Percentiles rank a stretch among this genome's conserved stretches.
These are phyloP conservation scores for Pteria penguin DNA, from an alignment of 2,888 invertebrate genomes.

Conservation along the genomic window DNA sequence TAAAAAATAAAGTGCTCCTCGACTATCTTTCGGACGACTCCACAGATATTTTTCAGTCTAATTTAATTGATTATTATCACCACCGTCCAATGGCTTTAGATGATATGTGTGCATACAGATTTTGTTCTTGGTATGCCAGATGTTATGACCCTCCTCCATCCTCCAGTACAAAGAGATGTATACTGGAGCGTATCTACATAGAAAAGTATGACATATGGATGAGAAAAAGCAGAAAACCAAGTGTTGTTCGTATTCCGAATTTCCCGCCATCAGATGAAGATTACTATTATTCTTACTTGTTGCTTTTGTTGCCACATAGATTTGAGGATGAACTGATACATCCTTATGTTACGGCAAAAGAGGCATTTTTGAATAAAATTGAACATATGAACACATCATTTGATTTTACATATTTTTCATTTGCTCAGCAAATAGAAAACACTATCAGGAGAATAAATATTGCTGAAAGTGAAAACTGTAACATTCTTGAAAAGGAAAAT, in stretches of 20 bases:
- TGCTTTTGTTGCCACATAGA: constrained; percentile 33
- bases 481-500: constrained; percentile 8
- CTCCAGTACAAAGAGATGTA: neutral
- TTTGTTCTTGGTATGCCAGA: constrained; percentile 15
- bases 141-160: constrained; percentile 10
- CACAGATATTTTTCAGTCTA: constrained; percentile 1
- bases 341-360: constrained; percentile 21
- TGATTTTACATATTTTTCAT: constrained; percentile 18
- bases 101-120: constrained; percentile 7
- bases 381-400: constrained; percentile 11
- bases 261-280: constrained; percentile 26
- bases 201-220: constrained; percentile 27
- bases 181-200: constrained; percentile 24
- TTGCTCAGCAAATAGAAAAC: too few relatives aligned
- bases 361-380: constrained; percentile 29
- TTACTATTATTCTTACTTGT: constrained; percentile 28
- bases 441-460: constrained; percentile 10
- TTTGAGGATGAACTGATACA: constrained; percentile 21
- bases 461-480: neutral
- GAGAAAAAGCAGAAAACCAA: constrained; percentile 19
- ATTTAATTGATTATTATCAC: constrained; percentile 8
- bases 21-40: neutral
- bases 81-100: neutral
- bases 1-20: constrained; percentile 9
- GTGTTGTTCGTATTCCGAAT: constrained; percentile 24